phyloP scores from a whole-genome alignment of 2,113 vertebrate genomes.

The Catharus minimus region DNA sequence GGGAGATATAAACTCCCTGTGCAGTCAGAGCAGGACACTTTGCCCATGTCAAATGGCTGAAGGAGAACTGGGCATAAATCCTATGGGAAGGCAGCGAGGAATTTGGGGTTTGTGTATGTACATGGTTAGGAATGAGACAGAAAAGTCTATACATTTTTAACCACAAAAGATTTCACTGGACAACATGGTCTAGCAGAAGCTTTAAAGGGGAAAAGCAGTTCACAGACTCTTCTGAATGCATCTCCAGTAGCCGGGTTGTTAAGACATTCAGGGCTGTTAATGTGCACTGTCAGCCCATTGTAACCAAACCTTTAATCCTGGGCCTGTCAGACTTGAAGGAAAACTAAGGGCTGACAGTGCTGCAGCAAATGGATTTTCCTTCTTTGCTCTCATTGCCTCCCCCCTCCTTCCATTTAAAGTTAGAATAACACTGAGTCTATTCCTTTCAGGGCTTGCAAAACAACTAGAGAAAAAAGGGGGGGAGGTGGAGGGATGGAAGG shows the following conservation, averaged over 20 bases:
- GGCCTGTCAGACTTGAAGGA: conserved; percentile 55
- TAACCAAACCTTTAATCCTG: conserved; percentile 61
- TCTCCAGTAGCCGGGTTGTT: conserved; percentile 65
- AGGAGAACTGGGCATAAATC: neutral
- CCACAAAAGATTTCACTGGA: conserved; percentile 56
- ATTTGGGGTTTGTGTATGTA: neutral
- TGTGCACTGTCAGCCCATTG: conserved; percentile 62
- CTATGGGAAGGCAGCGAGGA: neutral
- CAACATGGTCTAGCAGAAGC: conserved; percentile 49
- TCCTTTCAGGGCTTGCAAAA: conserved; percentile 55
- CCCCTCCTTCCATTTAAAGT: conserved; percentile 42
- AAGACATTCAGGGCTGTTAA: conserved; percentile 72
- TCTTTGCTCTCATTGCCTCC: conserved; percentile 48
- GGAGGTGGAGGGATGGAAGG: neutral
- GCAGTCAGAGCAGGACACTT: neutral
- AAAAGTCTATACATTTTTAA: conserved; percentile 34
- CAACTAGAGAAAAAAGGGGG: neutral
- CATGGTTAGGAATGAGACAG: conserved; percentile 6
- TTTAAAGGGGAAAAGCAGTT: conserved; percentile 67
- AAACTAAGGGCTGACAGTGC: conserved; percentile 49
- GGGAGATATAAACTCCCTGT: neutral
- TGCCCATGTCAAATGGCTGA: neutral
- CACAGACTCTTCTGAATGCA: conserved; percentile 70
- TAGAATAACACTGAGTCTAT: conserved; percentile 21
- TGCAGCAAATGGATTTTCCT: conserved; percentile 54